A percentile compares a stretch with the other conserved stretches of the same genome.
Conservation (phyloP, 2,113 vertebrate genomes). For the Spea bombifrons region DNA sequence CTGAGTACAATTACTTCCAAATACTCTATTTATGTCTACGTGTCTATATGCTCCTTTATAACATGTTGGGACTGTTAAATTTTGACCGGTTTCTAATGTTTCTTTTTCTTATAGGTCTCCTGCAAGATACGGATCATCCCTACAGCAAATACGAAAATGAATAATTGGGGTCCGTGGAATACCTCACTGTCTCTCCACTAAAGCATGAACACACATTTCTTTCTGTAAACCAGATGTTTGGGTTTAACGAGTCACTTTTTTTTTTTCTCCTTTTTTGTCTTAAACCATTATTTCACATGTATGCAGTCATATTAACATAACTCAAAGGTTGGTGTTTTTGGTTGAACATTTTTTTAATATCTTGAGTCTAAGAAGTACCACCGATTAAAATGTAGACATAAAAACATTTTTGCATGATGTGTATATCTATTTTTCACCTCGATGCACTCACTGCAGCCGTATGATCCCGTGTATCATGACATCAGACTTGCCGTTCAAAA, state of each 20-base stretch:
- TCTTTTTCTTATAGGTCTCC: conserved; percentile 70
- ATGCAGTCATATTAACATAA: no score
- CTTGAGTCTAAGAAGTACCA: no score
- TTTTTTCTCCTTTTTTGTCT: neutral
- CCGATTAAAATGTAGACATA: no score
- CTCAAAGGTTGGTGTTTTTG: no score
- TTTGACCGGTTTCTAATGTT: neutral
- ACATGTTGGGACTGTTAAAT: neutral
- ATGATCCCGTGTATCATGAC: no score
- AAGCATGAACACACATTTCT: conserved; percentile 1
- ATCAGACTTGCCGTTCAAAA: no score
- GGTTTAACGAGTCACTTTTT: neutral
- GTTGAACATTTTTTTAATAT: no score
- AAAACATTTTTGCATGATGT: no score
- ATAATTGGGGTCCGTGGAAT: conserved; percentile 50
- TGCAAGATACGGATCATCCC: conserved; percentile 78
- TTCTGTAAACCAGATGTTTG: neutral
- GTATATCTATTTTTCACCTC: no score
- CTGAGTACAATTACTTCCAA: no score
- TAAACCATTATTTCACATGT: neutral
- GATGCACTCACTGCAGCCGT: no score
- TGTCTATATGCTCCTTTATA: neutral
- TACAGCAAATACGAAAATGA: conserved; percentile 87
- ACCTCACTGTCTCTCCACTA: neutral
- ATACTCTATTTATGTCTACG: no score